Conservation (phyloP, 2,888 invertebrate genomes). For the Stenolophus ochropezus region DNA sequence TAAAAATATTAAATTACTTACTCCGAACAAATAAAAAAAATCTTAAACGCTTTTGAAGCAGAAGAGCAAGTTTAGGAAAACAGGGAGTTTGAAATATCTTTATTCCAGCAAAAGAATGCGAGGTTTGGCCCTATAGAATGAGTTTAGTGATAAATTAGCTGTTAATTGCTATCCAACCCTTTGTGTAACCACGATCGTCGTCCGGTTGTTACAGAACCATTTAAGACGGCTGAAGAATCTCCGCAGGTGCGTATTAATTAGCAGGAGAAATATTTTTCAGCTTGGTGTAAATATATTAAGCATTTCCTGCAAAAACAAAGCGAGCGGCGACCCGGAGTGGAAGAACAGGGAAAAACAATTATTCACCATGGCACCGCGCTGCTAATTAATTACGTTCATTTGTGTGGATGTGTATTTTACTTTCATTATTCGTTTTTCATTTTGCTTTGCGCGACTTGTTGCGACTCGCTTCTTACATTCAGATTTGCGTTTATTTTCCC, state of each 20-base stretch:
- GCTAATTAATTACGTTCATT: constrained; percentile 31
- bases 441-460: constrained; percentile 29
- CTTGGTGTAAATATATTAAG: constrained; percentile 10
- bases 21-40: too few species aligned
- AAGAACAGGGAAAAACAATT: constrained; percentile 19
- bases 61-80: background rate
- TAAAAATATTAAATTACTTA: too few species aligned
- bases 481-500: constrained; percentile 22
- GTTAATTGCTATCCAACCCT: background rate
- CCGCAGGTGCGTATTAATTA: background rate
- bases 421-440: constrained; percentile 22
- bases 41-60: too few species aligned
- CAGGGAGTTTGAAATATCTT: background rate
- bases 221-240: background rate
- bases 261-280: background rate
- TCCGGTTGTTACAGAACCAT: background rate
- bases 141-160: background rate
- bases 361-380: constrained; percentile 13
- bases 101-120: background rate
- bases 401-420: constrained; percentile 29
- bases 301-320: constrained; percentile 23
- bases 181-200: background rate
- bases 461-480: constrained; percentile 9
- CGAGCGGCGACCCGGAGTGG: background rate
- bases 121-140: background rate